phyloP scores from a whole-genome alignment of 2,888 invertebrate genomes.

The Exocentrus adspersus region DNA sequence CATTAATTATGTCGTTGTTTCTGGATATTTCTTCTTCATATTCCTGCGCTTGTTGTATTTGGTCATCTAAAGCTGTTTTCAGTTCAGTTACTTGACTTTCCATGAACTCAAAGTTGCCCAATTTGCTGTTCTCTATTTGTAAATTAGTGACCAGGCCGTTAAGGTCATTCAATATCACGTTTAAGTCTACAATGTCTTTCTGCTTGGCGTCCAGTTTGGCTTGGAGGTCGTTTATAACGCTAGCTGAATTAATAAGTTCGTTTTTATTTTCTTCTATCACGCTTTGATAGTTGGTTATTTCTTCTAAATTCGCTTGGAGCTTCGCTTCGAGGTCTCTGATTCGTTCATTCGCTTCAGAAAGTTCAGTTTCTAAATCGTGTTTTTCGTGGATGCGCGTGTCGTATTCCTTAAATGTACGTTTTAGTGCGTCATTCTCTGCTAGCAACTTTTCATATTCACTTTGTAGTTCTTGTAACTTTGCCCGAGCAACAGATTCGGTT shows the following conservation, averaged over 20 bases:
- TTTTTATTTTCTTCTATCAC: slow-evolving; percentile 57
- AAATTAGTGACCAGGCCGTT: slow-evolving; percentile 66
- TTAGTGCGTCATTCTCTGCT: slow-evolving; percentile 52
- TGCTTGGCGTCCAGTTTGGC: slow-evolving; percentile 52
- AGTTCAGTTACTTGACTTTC: slow-evolving; percentile 68
- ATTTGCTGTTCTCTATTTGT: slow-evolving; percentile 65
- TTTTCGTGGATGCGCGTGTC: slow-evolving; percentile 52
- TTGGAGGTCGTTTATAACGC: slow-evolving; percentile 53
- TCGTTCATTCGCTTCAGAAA: slow-evolving; percentile 45
- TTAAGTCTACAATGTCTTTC: slow-evolving; percentile 57
- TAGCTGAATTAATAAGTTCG: slow-evolving; percentile 55
- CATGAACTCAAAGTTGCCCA: slow-evolving; percentile 63
- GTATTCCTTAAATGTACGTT: slow-evolving; percentile 48
- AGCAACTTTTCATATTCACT: slow-evolving; percentile 48
- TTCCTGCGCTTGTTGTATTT: slow-evolving; percentile 66
- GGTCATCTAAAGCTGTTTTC: slow-evolving; percentile 66
- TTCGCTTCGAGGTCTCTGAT: slow-evolving; percentile 52
- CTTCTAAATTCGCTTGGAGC: slow-evolving; percentile 50
- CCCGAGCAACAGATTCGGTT: background rate
- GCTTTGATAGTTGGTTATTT: slow-evolving; percentile 55
- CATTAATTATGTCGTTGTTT: slow-evolving; percentile 69
- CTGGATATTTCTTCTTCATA: slow-evolving; percentile 68
- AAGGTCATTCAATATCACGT: slow-evolving; percentile 65
- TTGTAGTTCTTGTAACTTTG: slow-evolving; percentile 38
- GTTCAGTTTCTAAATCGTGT: slow-evolving; percentile 49